Evolutionary conservation across 2,888 invertebrate species (phyloP).

Genomic region (Acanthopleura granulata): DNA sequence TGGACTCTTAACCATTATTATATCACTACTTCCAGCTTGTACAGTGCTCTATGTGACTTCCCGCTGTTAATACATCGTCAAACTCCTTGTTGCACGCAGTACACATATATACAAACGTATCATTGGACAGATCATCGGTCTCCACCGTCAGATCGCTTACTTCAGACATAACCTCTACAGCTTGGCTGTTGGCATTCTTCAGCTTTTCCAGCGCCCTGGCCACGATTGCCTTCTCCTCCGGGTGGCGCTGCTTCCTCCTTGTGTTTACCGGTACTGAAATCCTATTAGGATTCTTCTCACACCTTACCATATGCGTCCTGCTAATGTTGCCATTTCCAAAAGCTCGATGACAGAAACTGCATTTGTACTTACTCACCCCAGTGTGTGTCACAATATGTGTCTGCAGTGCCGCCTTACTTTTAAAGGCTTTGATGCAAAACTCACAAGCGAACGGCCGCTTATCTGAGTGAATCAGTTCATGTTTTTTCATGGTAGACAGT

Average conservation of each 20-base stretch:
- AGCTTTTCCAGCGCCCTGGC: too few species aligned
- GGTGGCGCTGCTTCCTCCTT: too few species aligned
- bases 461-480: conserved; percentile 45
- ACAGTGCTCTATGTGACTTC: conserved; percentile 35
- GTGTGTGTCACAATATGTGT: conserved; percentile 48
- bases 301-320: conserved; percentile 41
- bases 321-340: conserved; percentile 39
- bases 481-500: conserved; percentile 45
- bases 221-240: too few species aligned
- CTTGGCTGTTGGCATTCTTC: too few species aligned
- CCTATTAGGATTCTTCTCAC: conserved; percentile 24
- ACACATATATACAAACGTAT: conserved; percentile 43
- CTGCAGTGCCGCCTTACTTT: conserved; percentile 40
- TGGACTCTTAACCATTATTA: too few species aligned
- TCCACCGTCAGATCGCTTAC: background rate
- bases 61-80: conserved; percentile 37
- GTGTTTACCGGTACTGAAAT: too few species aligned
- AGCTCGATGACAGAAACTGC: conserved; percentile 37
- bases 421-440: conserved; percentile 47
- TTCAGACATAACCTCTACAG: too few species aligned
- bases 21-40: too few species aligned
- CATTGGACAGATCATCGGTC: conserved; percentile 22
- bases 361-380: conserved; percentile 42
- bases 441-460: conserved; percentile 46
- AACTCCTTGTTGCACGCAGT: conserved; percentile 48